phyloP scores from a whole-genome alignment of 2,888 invertebrate species.

The Notodonta dromedarius region DNA sequence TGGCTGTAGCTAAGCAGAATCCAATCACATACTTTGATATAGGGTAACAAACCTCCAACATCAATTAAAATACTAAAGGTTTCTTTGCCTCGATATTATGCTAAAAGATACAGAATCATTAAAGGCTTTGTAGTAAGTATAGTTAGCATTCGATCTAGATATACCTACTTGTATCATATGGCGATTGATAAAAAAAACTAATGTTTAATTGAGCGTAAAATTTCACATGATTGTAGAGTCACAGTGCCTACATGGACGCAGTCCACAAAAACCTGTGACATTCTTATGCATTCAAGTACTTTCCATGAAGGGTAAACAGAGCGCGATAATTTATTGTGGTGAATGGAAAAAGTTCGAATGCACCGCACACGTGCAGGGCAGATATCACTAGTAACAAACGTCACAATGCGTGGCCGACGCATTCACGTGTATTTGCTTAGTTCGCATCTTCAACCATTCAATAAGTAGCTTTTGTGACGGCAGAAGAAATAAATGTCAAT shows the following conservation, averaged over 20 bases:
- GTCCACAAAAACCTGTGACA: slow-evolving; percentile 1
- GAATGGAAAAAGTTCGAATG: slow-evolving; percentile 46
- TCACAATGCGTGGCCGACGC: slow-evolving; percentile 62
- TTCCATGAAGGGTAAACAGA: slow-evolving; percentile 58
- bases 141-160: too few relatives aligned
- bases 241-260: not conserved
- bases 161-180: not conserved
- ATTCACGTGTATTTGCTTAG: slow-evolving; percentile 68
- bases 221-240: slow-evolving; percentile 6
- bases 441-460: slow-evolving; percentile 41
- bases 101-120: too few relatives aligned
- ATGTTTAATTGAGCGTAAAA: slow-evolving; percentile 22
- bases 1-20: too few relatives aligned
- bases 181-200: not conserved
- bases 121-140: too few relatives aligned
- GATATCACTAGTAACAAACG: slow-evolving; percentile 29
- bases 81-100: too few relatives aligned
- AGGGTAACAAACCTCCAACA: too few relatives aligned
- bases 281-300: slow-evolving; percentile 25
- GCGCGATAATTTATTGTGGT: slow-evolving; percentile 64
- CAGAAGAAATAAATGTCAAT: slow-evolving; percentile 14
- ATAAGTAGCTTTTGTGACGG: slow-evolving; percentile 41
- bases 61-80: too few relatives aligned
- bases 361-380: slow-evolving; percentile 66
- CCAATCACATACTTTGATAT: too few relatives aligned